Evolutionary conservation across 1,140 invertebrate species (phyloP).

Genomic region (Belonocnema kinseyi): DNA sequence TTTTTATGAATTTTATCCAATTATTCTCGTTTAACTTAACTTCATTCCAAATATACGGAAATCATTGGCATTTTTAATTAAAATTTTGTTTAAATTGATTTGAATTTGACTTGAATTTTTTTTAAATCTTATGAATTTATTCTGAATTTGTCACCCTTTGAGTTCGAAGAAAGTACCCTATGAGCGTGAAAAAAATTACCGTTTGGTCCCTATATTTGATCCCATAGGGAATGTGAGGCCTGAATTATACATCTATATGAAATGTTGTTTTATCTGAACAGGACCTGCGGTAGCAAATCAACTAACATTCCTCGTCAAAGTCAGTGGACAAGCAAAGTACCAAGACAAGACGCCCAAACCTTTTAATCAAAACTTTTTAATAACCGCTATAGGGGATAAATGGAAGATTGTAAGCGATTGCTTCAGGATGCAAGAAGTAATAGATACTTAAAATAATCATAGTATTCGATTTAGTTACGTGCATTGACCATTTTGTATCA

Average conservation of each 20-base stretch:
- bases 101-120: too few relatives aligned
- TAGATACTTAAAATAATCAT: conserved; percentile 46
- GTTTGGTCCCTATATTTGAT: too few relatives aligned
- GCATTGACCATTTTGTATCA: not conserved
- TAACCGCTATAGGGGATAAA: conserved; percentile 88
- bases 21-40: too few relatives aligned
- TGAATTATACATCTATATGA: not conserved
- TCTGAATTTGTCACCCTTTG: too few relatives aligned
- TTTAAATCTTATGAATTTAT: too few relatives aligned
- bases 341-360: conserved; percentile 77
- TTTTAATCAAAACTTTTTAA: conserved; percentile 89
- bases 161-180: too few relatives aligned
- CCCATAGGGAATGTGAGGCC: too few relatives aligned
- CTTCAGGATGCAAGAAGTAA: conserved; percentile 83
- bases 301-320: conserved; percentile 84
- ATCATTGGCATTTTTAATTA: too few relatives aligned
- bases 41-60: too few relatives aligned
- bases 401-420: conserved; percentile 93
- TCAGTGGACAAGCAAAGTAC: conserved; percentile 84
- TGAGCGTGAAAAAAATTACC: too few relatives aligned
- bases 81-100: too few relatives aligned
- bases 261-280: conserved; percentile 50
- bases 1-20: too few relatives aligned
- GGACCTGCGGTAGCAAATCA: conserved; percentile 80
- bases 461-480: conserved; percentile 15